Conservation (phyloP, 1,140 invertebrate genomes). For the Bombyx mandarina region DNA sequence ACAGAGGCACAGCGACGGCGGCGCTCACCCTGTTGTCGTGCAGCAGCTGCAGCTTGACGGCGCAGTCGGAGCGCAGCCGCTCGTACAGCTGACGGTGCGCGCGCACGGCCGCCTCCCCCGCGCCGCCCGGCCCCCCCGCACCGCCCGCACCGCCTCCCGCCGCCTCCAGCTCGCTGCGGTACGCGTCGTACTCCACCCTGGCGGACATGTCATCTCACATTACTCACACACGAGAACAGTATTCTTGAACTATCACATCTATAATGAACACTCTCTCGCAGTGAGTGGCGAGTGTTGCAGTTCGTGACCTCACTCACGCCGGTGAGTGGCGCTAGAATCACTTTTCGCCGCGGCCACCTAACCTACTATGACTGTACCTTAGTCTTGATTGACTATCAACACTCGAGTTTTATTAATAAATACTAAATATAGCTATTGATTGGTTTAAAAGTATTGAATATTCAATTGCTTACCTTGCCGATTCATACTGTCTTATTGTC, state of each 20-base stretch:
- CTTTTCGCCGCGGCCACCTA: too few relatives aligned
- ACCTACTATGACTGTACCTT: too few relatives aligned
- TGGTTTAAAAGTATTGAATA: too few relatives aligned
- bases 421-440: too few relatives aligned
- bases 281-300: background rate
- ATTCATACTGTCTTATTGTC: slow-evolving; percentile 94
- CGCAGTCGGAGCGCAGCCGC: slow-evolving; percentile 90
- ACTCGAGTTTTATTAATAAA: too few relatives aligned
- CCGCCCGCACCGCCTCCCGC: slow-evolving; percentile 31
- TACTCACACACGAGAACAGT: background rate
- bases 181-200: slow-evolving; percentile 97
- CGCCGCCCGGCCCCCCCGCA: slow-evolving; percentile 72
- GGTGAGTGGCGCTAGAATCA: too few relatives aligned
- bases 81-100: slow-evolving; percentile 92
- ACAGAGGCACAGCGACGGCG: background rate
- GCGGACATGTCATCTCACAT: slow-evolving; percentile 1
- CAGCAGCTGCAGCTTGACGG: slow-evolving; percentile 95
- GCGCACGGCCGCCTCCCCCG: slow-evolving; percentile 86
- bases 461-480: slow-evolving; percentile 77
- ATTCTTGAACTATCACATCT: too few relatives aligned
- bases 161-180: slow-evolving; percentile 91
- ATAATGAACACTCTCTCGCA: background rate
- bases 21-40: slow-evolving; percentile 93
- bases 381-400: too few relatives aligned
- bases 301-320: too few relatives aligned